These are phyloP conservation scores for Hylia prasina DNA, from an alignment of 2,113 vertebrate species.

Conservation along the genomic window DNA sequence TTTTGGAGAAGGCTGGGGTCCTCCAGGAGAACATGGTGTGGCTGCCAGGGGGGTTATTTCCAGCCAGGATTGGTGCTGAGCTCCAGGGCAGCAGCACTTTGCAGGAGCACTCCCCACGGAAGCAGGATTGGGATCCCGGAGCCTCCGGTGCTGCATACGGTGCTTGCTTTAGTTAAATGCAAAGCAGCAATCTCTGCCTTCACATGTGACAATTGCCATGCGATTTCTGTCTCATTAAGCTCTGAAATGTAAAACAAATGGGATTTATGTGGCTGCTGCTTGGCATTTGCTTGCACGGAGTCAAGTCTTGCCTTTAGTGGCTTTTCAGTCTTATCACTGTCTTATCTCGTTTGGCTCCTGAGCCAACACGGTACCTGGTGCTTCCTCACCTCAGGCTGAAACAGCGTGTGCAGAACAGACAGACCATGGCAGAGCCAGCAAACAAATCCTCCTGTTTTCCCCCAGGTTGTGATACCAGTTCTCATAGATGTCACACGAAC, in stretches of 20 bases:
- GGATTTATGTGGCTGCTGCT: slow-evolving; percentile 24
- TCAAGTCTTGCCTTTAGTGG: not conserved
- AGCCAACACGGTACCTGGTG: not conserved
- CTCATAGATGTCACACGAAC: not conserved
- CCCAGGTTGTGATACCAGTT: not conserved
- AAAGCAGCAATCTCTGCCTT: slow-evolving; percentile 12
- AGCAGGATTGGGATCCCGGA: not conserved
- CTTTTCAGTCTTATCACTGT: not conserved
- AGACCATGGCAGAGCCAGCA: not conserved
- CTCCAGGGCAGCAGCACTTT: not conserved
- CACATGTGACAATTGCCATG: slow-evolving; percentile 14
- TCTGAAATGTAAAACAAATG: slow-evolving; percentile 60
- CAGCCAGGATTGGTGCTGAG: fast-evolving
- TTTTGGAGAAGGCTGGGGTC: not conserved
- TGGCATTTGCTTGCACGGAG: not conserved
- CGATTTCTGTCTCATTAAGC: slow-evolving; percentile 44
- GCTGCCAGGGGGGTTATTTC: not conserved
- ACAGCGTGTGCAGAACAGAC: not conserved
- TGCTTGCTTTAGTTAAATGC: slow-evolving; percentile 8
- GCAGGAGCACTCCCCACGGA: not conserved
- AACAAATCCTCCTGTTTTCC: not conserved
- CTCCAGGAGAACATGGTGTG: not conserved
- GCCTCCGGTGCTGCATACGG: not conserved
- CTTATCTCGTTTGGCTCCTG: not conserved
- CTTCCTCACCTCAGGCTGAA: not conserved